These are phyloP conservation scores for Amphiprion percula DNA, from an alignment of 2,113 vertebrate genomes.

Conservation along the genomic window DNA sequence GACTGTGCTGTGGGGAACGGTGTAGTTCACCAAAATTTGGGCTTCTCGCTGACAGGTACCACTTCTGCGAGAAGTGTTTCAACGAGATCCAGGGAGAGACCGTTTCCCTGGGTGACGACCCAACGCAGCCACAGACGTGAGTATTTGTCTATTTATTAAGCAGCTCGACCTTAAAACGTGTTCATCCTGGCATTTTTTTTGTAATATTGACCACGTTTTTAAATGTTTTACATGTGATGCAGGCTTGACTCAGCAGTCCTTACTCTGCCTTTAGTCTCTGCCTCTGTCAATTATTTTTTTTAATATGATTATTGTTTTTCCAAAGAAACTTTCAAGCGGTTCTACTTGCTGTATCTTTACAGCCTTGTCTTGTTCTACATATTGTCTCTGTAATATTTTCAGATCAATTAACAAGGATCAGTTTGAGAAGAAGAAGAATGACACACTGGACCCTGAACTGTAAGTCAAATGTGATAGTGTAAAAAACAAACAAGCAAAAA, in stretches of 20 bases:
- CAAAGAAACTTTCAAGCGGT: neutral
- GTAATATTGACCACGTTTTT: neutral
- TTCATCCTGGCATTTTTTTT: neutral
- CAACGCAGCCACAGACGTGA: conserved; percentile 98
- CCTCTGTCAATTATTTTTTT: no score
- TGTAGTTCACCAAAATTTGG: conserved; percentile 99
- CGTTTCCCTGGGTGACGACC: conserved; percentile 98
- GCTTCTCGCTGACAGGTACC: conserved; percentile 99
- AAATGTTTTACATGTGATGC: neutral
- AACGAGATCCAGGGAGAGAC: conserved; percentile 99
- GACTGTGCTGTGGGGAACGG: conserved; percentile 93
- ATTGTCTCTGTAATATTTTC: conserved; percentile 47
- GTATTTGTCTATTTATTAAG: conserved; percentile 64
- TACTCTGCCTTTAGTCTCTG: neutral
- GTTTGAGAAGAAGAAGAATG: conserved; percentile 99
- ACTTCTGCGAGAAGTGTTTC: conserved; percentile 99
- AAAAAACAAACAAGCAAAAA: neutral
- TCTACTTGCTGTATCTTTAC: neutral
- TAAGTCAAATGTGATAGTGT: conserved; percentile 80
- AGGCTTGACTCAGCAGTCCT: neutral
- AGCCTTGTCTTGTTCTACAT: neutral
- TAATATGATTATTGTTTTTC: no score
- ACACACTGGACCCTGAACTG: conserved; percentile 98
- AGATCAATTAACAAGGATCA: conserved; percentile 99
- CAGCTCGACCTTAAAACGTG: neutral